phyloP scores from a whole-genome alignment of 2,113 vertebrate genomes.

The Gallinago undulata region DNA sequence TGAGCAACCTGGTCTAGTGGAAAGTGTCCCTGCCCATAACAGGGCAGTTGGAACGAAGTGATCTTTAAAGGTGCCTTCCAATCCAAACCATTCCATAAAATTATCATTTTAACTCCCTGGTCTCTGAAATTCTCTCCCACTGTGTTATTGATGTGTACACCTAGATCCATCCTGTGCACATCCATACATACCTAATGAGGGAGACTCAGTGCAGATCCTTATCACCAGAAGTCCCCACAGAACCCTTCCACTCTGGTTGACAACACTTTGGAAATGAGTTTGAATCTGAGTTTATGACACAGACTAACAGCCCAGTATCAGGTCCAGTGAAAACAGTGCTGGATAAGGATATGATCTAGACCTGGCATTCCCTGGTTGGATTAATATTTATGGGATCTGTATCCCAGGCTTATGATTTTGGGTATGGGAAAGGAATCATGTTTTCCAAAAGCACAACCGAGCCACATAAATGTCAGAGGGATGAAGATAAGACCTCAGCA shows the following conservation, averaged over 20 bases:
- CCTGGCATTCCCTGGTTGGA: neutral
- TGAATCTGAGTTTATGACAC: neutral
- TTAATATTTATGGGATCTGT: neutral
- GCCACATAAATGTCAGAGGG: neutral
- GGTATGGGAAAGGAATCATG: neutral
- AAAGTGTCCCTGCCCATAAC: neutral
- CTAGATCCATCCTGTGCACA: neutral
- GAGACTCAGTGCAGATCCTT: neutral
- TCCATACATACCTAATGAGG: neutral
- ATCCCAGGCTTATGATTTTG: neutral
- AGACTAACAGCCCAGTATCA: neutral
- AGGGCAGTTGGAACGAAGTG: neutral
- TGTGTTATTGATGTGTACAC: neutral
- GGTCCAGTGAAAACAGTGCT: neutral
- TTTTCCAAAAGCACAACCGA: constrained; percentile 23
- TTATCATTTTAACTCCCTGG: neutral
- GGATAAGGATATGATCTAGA: neutral
- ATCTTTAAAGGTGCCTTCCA: neutral
- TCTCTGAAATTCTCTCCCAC: neutral
- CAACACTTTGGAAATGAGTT: neutral
- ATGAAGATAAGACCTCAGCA: neutral
- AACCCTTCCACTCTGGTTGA: neutral
- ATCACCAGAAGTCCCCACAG: neutral
- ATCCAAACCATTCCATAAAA: neutral
- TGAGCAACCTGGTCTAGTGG: neutral